Base-by-base conservation (phyloP, 2,888 invertebrate species). In the Amiota minor region DNA sequence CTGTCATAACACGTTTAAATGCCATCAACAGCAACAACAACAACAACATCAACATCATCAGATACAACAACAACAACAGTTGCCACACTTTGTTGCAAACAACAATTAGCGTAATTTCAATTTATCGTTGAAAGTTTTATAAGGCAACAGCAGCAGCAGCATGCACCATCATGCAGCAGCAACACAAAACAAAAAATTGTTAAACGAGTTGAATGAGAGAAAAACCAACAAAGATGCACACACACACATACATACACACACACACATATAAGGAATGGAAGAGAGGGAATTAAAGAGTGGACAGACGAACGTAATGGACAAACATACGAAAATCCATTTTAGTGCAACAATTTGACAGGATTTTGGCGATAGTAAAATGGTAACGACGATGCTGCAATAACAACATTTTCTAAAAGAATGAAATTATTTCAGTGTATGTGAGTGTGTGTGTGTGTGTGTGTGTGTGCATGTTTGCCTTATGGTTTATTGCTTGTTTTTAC, bases 91-190 rank as follows among this genome's bases (percentile, higher is more conserved):
- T 14, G 45, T 53, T 72, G 78, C 85, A 84, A 88, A 88, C 88
- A 88, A 88, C 88, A 87, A 87, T 87, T 87, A 87, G 87, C 85
- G 85, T 87, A 88, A 87, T 87, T 87, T 88, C 84, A 88, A 88
- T 87, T 88, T 86, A 35, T 35, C 83, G 86, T 84, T 87, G 81
- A 88, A 87, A 87, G 84, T 87, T 87, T 87, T 81, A 87, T 87
- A 85, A 88, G 35, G 84, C 84, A 80, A 72, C 74, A 73, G 71
- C 76, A 59, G 2, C 61, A 61, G 53, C 12, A 47, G 53, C 53
- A 53, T n/a, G n/a, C 18, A 18, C 12, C n/a, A 35, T 74, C 73
- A 76, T 67, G 69, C 67, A 70, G 74, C 71, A 70, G 74, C 75
- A 74, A 74, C 65, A 53, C 71, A 67, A 53, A 20, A 35, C 35